phyloP scores from a whole-genome alignment of 2,113 vertebrate genomes.

The Ptilorrhoa leucosticta region DNA sequence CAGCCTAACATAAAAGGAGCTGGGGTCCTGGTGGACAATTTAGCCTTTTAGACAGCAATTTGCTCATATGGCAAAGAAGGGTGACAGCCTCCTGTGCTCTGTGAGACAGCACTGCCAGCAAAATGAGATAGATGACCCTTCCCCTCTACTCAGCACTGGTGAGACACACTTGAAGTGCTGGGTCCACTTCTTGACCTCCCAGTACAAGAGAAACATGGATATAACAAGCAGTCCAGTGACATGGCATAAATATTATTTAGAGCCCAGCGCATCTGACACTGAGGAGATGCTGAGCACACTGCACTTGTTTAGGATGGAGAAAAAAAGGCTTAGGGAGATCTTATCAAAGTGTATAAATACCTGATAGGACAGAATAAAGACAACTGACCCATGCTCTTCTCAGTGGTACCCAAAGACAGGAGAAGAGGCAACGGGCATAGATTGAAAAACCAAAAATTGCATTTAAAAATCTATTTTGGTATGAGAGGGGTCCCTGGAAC shows the following conservation, averaged over 20 bases:
- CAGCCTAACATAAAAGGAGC: background rate
- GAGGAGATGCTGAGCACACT: background rate
- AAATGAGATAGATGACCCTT: background rate
- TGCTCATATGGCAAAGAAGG: background rate
- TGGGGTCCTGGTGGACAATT: background rate
- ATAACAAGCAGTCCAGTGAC: background rate
- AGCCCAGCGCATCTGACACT: background rate
- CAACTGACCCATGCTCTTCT: background rate
- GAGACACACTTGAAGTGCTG: background rate
- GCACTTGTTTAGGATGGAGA: rapidly evolving
- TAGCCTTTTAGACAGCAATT: background rate
- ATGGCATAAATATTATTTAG: background rate
- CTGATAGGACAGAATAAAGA: background rate
- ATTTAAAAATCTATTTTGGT: background rate
- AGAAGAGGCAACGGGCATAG: background rate
- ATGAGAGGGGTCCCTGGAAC: background rate
- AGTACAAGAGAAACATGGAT: background rate
- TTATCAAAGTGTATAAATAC: background rate
- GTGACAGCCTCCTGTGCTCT: background rate
- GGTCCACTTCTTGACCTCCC: background rate
- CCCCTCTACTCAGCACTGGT: background rate
- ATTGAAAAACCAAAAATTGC: background rate
- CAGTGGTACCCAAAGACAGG: background rate
- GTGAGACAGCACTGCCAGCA: background rate
- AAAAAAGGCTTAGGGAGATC: background rate